These are phyloP conservation scores for Tetragnatha versicolor DNA, from an alignment of 1,140 invertebrate species.

Conservation along the genomic window DNA sequence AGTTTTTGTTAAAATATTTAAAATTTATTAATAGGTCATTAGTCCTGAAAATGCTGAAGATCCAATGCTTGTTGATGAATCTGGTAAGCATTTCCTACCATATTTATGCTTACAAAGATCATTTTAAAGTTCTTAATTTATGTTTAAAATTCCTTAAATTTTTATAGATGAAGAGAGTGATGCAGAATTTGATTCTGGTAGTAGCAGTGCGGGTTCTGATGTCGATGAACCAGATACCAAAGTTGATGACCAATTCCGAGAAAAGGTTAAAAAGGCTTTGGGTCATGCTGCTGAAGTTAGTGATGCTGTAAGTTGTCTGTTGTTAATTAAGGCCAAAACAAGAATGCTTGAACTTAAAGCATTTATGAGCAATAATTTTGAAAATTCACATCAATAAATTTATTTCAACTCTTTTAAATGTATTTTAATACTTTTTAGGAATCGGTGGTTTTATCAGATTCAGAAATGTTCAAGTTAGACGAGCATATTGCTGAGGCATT, in stretches of 20 bases:
- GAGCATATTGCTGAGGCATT: slow-evolving; percentile 41
- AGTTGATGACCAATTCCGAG: slow-evolving; percentile 28
- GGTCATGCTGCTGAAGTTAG: slow-evolving; percentile 42
- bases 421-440: slow-evolving; percentile 36
- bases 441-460: slow-evolving; percentile 37
- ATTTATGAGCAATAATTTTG: background rate
- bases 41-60: slow-evolving; percentile 19
- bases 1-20: background rate
- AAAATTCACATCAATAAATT: no score
- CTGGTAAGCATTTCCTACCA: background rate
- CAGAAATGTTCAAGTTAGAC: slow-evolving; percentile 54
- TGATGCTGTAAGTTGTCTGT: slow-evolving; percentile 35
- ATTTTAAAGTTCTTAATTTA: background rate
- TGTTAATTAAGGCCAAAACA: background rate
- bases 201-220: slow-evolving; percentile 29
- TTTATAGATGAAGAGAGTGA: slow-evolving; percentile 27
- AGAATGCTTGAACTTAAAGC: background rate
- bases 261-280: slow-evolving; percentile 30
- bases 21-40: slow-evolving; percentile 14
- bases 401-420: background rate
- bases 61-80: slow-evolving; percentile 21
- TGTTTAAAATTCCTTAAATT: background rate
- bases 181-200: slow-evolving; percentile 39
- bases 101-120: no score
- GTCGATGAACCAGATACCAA: background rate